phyloP scores from a whole-genome alignment of 2,888 invertebrate species.

The Lycaena phlaeas region DNA sequence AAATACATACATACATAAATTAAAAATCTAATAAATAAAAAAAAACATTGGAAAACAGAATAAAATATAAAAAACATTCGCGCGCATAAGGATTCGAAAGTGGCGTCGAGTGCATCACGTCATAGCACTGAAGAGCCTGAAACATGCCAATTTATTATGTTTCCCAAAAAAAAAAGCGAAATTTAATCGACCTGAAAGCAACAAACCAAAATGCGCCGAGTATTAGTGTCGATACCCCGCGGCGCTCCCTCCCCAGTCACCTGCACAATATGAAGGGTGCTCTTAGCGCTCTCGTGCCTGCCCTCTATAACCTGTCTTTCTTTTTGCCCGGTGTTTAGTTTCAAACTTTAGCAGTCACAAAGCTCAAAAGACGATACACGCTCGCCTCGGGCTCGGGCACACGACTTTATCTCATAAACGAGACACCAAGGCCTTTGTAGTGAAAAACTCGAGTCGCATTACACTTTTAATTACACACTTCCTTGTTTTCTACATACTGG shows the following conservation, averaged over 20 bases:
- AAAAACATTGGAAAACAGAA: too few species aligned
- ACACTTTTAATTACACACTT: conserved; percentile 8
- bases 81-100: too few species aligned
- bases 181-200: too few species aligned
- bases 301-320: conserved; percentile 48
- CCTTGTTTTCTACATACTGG: neutral
- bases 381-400: conserved; percentile 6
- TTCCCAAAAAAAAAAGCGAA: too few species aligned
- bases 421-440: conserved; percentile 9
- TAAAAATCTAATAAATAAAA: too few species aligned
- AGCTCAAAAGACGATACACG: conserved; percentile 11
- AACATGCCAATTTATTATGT: too few species aligned
- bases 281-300: conserved; percentile 24
- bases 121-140: too few species aligned
- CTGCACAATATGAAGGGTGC: conserved; percentile 55
- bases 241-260: conserved; percentile 31
- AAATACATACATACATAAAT: too few species aligned
- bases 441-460: conserved; percentile 10
- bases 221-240: conserved; percentile 13
- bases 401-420: conserved; percentile 10
- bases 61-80: too few species aligned
- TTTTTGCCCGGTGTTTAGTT: conserved; percentile 26
- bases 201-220: too few species aligned
- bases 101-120: too few species aligned
- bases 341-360: conserved; percentile 15